Percentiles rank a stretch among this genome's conserved stretches.
These are phyloP conservation scores for Coregonus clupeaformis DNA, from an alignment of 2,113 vertebrate genomes.

Conservation along the genomic window DNA sequence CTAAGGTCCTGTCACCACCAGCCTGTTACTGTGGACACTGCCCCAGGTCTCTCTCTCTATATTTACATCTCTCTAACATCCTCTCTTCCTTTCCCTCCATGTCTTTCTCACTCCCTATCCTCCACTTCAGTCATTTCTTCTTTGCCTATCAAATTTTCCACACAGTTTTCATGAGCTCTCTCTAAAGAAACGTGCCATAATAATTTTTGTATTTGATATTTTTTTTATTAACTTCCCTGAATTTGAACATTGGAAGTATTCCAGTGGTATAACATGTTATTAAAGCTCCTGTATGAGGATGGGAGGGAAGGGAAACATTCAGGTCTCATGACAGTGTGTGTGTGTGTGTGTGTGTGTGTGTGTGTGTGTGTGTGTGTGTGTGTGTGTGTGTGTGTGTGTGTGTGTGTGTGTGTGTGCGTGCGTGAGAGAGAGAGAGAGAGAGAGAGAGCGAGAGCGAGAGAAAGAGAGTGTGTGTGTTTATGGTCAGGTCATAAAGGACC, in stretches of 20 bases:
- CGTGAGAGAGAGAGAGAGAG: too few relatives aligned
- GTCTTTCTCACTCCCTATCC: neutral
- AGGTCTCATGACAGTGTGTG: neutral
- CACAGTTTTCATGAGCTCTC: too few relatives aligned
- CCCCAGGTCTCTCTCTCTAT: conserved; percentile 34
- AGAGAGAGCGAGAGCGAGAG: too few relatives aligned
- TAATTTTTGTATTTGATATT: too few relatives aligned
- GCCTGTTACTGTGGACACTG: conserved; percentile 67
- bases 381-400: neutral
- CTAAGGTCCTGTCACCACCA: conserved; percentile 65
- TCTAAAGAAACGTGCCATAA: too few relatives aligned
- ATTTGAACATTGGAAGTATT: too few relatives aligned
- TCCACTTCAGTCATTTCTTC: neutral
- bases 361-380: too few relatives aligned
- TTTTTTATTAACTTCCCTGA: too few relatives aligned
- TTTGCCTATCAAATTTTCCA: too few relatives aligned
- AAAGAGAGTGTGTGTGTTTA: too few relatives aligned
- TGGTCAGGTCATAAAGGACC: too few relatives aligned
- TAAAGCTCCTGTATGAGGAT: neutral
- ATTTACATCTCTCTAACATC: neutral
- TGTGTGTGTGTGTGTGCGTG: neutral
- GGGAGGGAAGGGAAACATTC: neutral
- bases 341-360: conserved; percentile 1
- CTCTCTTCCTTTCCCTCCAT: too few relatives aligned
- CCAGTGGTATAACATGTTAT: neutral